phyloP scores from a whole-genome alignment of 2,113 vertebrate species.

The Oenanthe oenanthe region DNA sequence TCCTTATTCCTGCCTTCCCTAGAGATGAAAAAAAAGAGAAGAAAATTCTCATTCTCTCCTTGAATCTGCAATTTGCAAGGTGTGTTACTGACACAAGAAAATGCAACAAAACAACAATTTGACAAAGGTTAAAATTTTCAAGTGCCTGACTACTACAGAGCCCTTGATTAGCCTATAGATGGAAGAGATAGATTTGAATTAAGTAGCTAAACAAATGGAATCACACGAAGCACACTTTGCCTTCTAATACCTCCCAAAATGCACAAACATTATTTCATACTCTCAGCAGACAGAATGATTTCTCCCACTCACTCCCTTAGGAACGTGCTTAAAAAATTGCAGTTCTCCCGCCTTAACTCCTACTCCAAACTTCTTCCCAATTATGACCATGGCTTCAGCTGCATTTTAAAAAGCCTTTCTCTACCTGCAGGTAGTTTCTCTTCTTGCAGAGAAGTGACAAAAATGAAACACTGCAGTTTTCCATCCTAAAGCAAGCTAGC shows the following conservation, averaged over 20 bases:
- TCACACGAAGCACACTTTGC: background rate
- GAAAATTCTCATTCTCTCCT: background rate
- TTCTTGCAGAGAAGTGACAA: background rate
- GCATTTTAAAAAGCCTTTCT: background rate
- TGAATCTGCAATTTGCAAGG: background rate
- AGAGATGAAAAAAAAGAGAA: background rate
- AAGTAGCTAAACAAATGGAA: background rate
- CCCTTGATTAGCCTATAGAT: background rate
- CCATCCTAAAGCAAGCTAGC: background rate
- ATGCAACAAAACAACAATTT: background rate
- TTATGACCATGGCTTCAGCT: background rate
- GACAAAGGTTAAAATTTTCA: background rate
- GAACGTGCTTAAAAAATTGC: background rate
- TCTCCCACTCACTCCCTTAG: slow-evolving; percentile 29
- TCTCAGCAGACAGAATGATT: slow-evolving; percentile 1
- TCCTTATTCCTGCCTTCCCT: background rate
- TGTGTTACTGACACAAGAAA: background rate
- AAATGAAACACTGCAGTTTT: background rate
- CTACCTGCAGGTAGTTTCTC: background rate
- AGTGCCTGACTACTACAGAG: background rate
- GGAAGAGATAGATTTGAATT: background rate
- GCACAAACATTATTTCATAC: background rate
- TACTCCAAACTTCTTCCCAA: background rate
- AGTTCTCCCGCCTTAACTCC: background rate
- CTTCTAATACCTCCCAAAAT: background rate